phyloP scores from a whole-genome alignment of 2,888 invertebrate genomes.

The Brenthis daphne region DNA sequence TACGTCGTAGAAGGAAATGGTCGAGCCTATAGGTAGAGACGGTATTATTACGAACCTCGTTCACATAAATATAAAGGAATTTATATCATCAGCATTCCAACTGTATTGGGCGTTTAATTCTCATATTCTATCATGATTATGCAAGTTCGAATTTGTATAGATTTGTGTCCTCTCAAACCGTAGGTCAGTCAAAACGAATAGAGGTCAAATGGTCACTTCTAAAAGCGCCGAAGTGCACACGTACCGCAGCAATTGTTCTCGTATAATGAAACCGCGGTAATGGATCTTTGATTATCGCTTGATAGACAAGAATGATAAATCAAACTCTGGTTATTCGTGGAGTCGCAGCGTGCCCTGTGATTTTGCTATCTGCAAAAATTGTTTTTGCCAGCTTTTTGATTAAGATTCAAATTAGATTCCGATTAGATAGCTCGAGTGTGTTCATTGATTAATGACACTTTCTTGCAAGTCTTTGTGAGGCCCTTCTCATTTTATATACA shows the following conservation, averaged over 20 bases:
- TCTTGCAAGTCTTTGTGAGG: conserved; percentile 48
- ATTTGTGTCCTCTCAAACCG: conserved; percentile 30
- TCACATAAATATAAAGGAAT: conserved; percentile 38
- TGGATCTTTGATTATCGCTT: conserved; percentile 64
- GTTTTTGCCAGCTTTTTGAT: conserved; percentile 57
- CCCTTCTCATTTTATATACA: conserved; percentile 32
- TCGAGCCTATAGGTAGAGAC: conserved; percentile 44
- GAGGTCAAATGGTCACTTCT: conserved; percentile 51
- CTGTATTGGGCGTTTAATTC: conserved; percentile 27
- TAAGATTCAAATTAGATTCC: conserved; percentile 51
- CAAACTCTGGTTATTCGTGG: conserved; percentile 47
- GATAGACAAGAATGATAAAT: conserved; percentile 67
- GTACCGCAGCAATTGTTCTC: conserved; percentile 57
- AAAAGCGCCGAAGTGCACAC: conserved; percentile 50
- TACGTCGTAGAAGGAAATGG: conserved; percentile 55
- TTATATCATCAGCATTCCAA: conserved; percentile 39
- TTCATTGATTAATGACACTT: conserved; percentile 63
- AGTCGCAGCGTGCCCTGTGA: conserved; percentile 36
- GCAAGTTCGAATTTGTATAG: conserved; percentile 38
- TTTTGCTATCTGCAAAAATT: conserved; percentile 45
- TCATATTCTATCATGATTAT: conserved; percentile 42
- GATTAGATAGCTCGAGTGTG: conserved; percentile 36
- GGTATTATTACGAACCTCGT: conserved; percentile 49
- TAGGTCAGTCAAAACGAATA: conserved; percentile 31
- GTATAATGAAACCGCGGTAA: conserved; percentile 60